Base-by-base conservation (phyloP, 1,140 invertebrate genomes). In the Sesamia nonagrioides region DNA sequence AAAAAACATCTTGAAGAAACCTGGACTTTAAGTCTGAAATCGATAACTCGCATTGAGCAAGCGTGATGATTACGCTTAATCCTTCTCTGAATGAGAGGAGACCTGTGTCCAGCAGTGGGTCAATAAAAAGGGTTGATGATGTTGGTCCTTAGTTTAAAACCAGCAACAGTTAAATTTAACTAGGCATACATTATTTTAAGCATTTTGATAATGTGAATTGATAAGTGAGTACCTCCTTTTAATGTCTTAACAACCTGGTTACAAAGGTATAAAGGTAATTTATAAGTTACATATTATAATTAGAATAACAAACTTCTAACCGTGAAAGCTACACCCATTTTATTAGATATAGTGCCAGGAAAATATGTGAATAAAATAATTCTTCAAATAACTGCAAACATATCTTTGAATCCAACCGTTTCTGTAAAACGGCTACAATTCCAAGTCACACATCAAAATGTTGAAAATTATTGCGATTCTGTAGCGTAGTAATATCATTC, bases 401-500 rank as follows among this genome's bases (percentile, higher is more conserved):
- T 73, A 58, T 37, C n/a, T 75, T 50, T 48, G 42, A 63, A 48
- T 48, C 7, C 7, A 21, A 42, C 2, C 17, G 18, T 37, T 27
- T 61, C 61, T 54, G 33, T 68, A 68, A 68, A 68, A 18, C 27
- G 48, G 21, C 60, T 21, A 66, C 61, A 77, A 77, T 77, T 68
- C 37, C 42, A 21, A 15, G 35, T 75, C 42, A 63, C 58, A 75
- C 33, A 68, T 68, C 73, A 61, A 63, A 77, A 54, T 77, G 35
- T n/a, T 54, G 35, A 56, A 77, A 66, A 40, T 68, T 17, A 77
- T 77, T 48, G 56, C 56, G 13, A 68, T 45, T 48, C 35, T 75
- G 7, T 40, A 74, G 54, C 11, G 60, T 27, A 56, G 75, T 54
- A 77, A 77, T 77, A 66, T 42, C 66, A 76, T 76, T 76, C 54